Conservation (phyloP, 92 coral and sea anemone species). For the Paragorgia papillata region DNA sequence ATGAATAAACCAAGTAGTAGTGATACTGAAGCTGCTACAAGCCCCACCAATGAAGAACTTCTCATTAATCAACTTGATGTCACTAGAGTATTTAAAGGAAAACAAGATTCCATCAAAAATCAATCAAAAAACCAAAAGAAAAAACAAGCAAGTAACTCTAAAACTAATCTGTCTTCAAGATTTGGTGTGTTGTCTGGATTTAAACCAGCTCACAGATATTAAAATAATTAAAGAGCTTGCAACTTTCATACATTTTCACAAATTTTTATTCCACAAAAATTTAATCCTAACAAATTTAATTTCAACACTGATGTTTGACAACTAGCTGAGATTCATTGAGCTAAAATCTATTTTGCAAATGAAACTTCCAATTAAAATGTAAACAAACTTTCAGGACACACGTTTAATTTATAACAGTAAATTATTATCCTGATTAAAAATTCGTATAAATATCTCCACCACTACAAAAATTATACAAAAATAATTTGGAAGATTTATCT, state of each 20-base stretch:
- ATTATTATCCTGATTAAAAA: no score
- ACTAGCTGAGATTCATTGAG: no score
- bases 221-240: neutral
- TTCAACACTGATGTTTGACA: no score
- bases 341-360: no score
- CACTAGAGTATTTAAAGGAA: slow-evolving; percentile 88
- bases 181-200: slow-evolving; percentile 9
- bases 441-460: no score
- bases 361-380: no score
- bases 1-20: slow-evolving; percentile 34
- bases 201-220: neutral
- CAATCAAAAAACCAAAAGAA: slow-evolving; percentile 76
- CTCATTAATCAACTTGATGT: slow-evolving; percentile 70
- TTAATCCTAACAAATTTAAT: no score
- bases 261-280: neutral
- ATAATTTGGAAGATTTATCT: no score
- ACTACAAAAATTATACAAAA: no score
- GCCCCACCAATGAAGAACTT: slow-evolving; percentile 30
- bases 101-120: slow-evolving; percentile 66
- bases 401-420: no score
- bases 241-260: neutral
- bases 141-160: slow-evolving; percentile 24
- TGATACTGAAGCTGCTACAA: slow-evolving; percentile 33
- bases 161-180: neutral
- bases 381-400: no score